These are phyloP conservation scores for Drosophila pandora DNA, from an alignment of 1,140 invertebrate genomes.

Conservation along the genomic window DNA sequence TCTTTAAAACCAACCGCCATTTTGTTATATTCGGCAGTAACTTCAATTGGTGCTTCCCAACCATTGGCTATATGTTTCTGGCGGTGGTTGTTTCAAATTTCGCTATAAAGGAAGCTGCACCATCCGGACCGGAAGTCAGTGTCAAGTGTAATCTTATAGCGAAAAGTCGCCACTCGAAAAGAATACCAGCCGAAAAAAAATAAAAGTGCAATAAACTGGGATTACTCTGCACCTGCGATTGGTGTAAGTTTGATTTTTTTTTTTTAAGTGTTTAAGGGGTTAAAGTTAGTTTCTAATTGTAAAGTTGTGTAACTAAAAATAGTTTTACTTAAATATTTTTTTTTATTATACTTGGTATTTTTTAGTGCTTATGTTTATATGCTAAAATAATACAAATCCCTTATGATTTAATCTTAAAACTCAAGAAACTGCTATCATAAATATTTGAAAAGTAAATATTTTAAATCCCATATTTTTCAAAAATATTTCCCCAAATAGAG, in stretches of 20 bases:
- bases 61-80: slow-evolving; percentile 38
- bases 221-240: slow-evolving; percentile 15
- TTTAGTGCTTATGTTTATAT: no score
- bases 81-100: slow-evolving; percentile 12
- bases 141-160: slow-evolving; percentile 32
- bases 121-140: slow-evolving; percentile 48
- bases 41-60: slow-evolving; percentile 31
- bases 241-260: slow-evolving; percentile 19
- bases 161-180: slow-evolving; percentile 12
- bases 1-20: slow-evolving; percentile 42
- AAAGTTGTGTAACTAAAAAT: no score
- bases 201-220: background rate
- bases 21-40: slow-evolving; percentile 30
- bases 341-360: no score
- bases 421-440: no score
- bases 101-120: slow-evolving; percentile 69
- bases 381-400: no score
- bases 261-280: slow-evolving; percentile 1
- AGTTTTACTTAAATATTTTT: no score
- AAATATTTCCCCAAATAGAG: no score
- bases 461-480: no score
- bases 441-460: no score
- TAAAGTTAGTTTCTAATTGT: no score
- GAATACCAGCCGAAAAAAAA: background rate
- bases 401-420: no score